phyloP scores from a whole-genome alignment of 2,888 invertebrate genomes.

The Melanostoma scalare region DNA sequence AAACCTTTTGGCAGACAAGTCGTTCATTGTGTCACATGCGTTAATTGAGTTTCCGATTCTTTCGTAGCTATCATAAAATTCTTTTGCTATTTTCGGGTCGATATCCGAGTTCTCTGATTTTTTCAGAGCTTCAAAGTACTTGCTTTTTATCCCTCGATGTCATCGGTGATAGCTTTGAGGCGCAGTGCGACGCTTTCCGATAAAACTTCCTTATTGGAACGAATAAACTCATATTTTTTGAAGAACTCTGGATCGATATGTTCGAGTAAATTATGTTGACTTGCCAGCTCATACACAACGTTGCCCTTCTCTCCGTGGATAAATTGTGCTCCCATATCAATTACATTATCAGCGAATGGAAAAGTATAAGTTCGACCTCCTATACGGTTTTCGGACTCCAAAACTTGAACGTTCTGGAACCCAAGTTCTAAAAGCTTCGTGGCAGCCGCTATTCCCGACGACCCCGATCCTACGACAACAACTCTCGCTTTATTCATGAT shows the following conservation, averaged over 20 bases:
- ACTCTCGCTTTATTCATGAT: slow-evolving; percentile 70
- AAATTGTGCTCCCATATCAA: slow-evolving; percentile 88
- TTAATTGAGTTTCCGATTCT: slow-evolving; percentile 82
- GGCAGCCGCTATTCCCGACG: slow-evolving; percentile 79
- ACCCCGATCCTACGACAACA: slow-evolving; percentile 79
- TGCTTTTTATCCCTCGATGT: slow-evolving; percentile 77
- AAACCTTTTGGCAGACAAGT: slow-evolving; percentile 85
- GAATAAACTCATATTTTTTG: slow-evolving; percentile 73
- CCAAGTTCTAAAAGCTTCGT: slow-evolving; percentile 79
- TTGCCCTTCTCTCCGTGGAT: slow-evolving; percentile 85
- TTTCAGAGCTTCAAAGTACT: slow-evolving; percentile 72
- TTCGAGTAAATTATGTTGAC: slow-evolving; percentile 65
- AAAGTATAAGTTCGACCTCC: slow-evolving; percentile 82
- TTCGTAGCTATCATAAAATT: slow-evolving; percentile 84
- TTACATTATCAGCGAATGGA: slow-evolving; percentile 82
- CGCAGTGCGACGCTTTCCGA: slow-evolving; percentile 75
- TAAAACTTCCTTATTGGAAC: slow-evolving; percentile 78
- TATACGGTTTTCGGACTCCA: slow-evolving; percentile 83
- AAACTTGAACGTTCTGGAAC: slow-evolving; percentile 82
- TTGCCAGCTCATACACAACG: slow-evolving; percentile 84
- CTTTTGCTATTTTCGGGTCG: slow-evolving; percentile 79
- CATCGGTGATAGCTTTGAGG: slow-evolving; percentile 75
- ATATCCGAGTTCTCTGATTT: slow-evolving; percentile 74
- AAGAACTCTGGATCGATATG: slow-evolving; percentile 58
- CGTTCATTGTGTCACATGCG: slow-evolving; percentile 85